These are phyloP conservation scores for Cathartes aura DNA, from an alignment of 2,113 vertebrate genomes.

Conservation along the genomic window DNA sequence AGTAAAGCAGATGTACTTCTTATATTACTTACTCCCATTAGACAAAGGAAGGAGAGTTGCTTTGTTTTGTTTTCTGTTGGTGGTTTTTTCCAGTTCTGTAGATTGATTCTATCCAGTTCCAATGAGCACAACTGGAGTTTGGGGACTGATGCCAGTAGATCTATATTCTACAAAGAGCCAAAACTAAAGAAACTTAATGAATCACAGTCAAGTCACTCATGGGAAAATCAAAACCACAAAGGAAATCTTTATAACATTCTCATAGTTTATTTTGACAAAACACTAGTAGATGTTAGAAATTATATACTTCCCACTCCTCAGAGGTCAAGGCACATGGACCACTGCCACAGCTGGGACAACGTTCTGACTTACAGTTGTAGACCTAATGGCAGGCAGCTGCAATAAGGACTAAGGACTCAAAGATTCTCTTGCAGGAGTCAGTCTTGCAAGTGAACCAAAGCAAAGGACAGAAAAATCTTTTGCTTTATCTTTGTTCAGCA, in stretches of 20 bases:
- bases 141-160: background rate
- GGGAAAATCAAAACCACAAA: background rate
- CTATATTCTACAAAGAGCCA: background rate
- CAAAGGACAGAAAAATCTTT: background rate
- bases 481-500: background rate
- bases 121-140: background rate
- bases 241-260: background rate
- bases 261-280: background rate
- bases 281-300: background rate
- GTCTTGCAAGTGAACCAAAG: background rate
- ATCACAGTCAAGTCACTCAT: background rate
- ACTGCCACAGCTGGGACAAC: background rate
- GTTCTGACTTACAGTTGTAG: background rate
- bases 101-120: background rate
- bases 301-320: background rate
- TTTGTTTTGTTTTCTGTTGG: background rate
- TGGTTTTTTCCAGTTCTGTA: rapidly evolving
- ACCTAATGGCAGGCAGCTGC: background rate
- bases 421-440: background rate
- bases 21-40: background rate
- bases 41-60: background rate
- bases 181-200: background rate
- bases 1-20: background rate
- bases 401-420: background rate
- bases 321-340: background rate